These are phyloP conservation scores for Macroteleia sp. DNA, from an alignment of 2,888 invertebrate species.

Conservation along the genomic window DNA sequence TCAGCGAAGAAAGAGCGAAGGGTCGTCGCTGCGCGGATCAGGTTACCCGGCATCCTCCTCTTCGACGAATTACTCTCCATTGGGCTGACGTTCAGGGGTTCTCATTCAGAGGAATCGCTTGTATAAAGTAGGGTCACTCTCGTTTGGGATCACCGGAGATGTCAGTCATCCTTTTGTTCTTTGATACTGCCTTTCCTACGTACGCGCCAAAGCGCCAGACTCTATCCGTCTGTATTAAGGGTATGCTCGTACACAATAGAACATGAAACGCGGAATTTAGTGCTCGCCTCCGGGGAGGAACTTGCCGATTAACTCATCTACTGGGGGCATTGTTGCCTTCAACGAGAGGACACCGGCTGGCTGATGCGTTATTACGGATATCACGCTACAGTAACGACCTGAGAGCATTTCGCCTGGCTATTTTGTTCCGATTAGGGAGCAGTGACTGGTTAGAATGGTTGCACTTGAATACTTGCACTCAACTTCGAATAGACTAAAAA, in stretches of 20 bases:
- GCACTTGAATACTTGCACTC: conserved; percentile 30
- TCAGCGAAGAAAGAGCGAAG: conserved; percentile 56
- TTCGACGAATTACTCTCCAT: conserved; percentile 77
- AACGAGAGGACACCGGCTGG: conserved; percentile 78
- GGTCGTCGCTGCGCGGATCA: conserved; percentile 72
- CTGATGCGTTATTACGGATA: conserved; percentile 65
- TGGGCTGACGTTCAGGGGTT: conserved; percentile 75
- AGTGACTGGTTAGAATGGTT: conserved; percentile 37
- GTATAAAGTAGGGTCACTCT: conserved; percentile 54
- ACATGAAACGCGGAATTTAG: conserved; percentile 72
- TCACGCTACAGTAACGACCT: conserved; percentile 55
- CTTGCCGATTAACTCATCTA: conserved; percentile 84
- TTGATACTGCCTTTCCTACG: conserved; percentile 71
- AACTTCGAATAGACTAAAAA: conserved; percentile 8
- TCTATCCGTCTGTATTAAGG: conserved; percentile 67
- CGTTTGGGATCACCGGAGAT: conserved; percentile 77
- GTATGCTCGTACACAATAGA: conserved; percentile 68
- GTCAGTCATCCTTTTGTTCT: conserved; percentile 79
- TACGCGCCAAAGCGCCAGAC: conserved; percentile 64
- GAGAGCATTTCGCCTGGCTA: conserved; percentile 57
- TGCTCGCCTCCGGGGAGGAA: conserved; percentile 79
- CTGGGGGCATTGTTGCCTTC: conserved; percentile 81
- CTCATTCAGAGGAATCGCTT: conserved; percentile 67
- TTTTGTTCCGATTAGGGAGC: conserved; percentile 49
- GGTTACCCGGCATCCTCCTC: conserved; percentile 80